Evolutionary conservation across 2,888 invertebrate genomes (phyloP).

Genomic region (Tinea semifulvella): DNA sequence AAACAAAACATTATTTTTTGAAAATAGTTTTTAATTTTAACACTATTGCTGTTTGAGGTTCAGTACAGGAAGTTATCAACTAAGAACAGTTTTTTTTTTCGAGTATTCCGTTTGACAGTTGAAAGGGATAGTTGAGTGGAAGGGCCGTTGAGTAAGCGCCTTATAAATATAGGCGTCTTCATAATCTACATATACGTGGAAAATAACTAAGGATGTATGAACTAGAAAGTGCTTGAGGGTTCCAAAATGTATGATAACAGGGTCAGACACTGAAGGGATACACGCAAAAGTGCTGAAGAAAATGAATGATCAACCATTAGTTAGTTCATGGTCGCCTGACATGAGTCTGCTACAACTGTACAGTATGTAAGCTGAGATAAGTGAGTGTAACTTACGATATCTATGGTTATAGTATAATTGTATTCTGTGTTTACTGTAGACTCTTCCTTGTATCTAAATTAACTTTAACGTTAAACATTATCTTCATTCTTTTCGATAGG

Average conservation of each 20-base stretch:
- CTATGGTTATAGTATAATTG: conserved; percentile 51
- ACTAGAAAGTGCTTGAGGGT: conserved; percentile 13
- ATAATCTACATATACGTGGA: neutral
- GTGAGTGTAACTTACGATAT: conserved; percentile 59
- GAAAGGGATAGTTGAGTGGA: no score
- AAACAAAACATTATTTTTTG: no score
- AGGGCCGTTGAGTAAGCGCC: no score
- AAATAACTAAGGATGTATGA: neutral
- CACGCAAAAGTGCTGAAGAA: conserved; percentile 29
- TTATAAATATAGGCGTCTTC: no score
- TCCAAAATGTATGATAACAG: conserved; percentile 19
- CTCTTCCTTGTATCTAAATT: conserved; percentile 28
- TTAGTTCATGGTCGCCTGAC: conserved; percentile 23
- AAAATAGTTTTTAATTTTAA: no score
- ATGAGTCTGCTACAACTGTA: conserved; percentile 35
- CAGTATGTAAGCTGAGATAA: conserved; percentile 40
- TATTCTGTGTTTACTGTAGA: neutral
- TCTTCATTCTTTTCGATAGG: conserved; percentile 24
- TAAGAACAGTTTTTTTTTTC: no score
- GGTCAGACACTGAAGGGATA: conserved; percentile 29
- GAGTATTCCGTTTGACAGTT: no score
- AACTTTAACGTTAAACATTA: conserved; percentile 36
- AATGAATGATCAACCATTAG: conserved; percentile 29
- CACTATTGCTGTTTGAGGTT: no score
- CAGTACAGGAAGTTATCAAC: no score